These are phyloP conservation scores for Heptranchias perlo DNA, from an alignment of 2,113 vertebrate genomes.

Conservation along the genomic window DNA sequence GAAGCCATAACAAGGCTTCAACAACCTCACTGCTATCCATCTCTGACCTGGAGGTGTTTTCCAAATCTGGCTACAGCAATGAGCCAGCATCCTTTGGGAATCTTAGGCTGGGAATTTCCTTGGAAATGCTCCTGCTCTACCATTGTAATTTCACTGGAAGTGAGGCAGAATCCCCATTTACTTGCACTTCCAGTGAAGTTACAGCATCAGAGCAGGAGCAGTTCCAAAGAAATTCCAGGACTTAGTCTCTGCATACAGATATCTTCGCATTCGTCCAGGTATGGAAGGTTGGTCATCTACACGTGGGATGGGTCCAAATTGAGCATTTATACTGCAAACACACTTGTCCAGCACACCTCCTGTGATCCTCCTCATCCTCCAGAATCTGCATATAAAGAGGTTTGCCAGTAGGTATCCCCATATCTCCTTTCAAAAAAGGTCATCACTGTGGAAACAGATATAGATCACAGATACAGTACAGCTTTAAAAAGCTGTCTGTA, in stretches of 20 bases:
- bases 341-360: not conserved
- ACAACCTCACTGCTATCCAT: not conserved
- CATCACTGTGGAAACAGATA: not conserved
- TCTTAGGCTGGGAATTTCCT: not conserved
- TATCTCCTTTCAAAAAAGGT: not conserved
- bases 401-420: not conserved
- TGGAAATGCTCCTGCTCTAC: not conserved
- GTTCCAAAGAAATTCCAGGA: not conserved
- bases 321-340: not conserved
- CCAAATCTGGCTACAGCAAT: not conserved
- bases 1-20: not conserved
- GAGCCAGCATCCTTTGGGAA: not conserved
- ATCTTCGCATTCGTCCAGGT: not conserved
- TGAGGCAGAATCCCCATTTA: not conserved
- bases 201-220: no score
- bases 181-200: not conserved
- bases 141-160: not conserved
- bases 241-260: not conserved
- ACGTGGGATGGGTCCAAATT: not conserved
- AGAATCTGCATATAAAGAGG: no score
- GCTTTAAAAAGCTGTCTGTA: not conserved
- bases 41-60: not conserved
- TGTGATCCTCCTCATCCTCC: not conserved
- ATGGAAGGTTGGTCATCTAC: not conserved
- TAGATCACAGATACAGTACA: not conserved